Evolutionary conservation across 2,888 invertebrate genomes (phyloP), one percentile per base, ranked within the genome.

Genomic region (Noctuana brunneofusca): DNA sequence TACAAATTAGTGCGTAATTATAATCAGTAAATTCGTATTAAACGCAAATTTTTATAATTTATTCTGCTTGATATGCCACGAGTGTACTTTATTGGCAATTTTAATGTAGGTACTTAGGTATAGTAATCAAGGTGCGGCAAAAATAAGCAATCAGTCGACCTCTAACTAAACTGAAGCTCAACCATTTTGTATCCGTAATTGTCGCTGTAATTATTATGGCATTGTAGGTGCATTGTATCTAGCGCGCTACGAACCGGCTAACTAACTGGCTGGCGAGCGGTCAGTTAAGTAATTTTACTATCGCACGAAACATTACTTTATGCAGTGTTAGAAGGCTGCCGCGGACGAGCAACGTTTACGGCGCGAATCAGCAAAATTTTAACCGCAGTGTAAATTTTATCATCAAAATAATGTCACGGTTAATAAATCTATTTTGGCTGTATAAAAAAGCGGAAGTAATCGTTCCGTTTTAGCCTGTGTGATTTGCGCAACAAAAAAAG

Each of bases 301-400:
- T 79, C 80, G 74, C 79, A 73, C 74, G 71, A 75, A 75, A 70
- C 69, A 75, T 75, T 78, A 78, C 76, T 79, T n/a, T 76, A 76
- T 80, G 78, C 86, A 87, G 88, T 87, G 81, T 81, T 87, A 88
- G 86, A 89, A 87, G 86, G 86, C 87, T 84, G 83, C 78, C 76
- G 68, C 77, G 67, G 71, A 75, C 81, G 87, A 84, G 88, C 79
- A 81, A 88, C 81, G 78, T 79, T 66, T 70, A 72, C 71, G 72
- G 78, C 75, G 67, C 67, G 69, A 70, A 63, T 52, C 49, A 50
- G 20, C 48, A 50, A 46, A 59, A 41, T 50, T 11, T 63, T 55
- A n/a, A n/a, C n/a, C n/a, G n/a, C n/a, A n/a, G 38, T 27, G 41
- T 22, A 3, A 35, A 20, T n/a, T 53, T 32, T 24, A 46, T 11